phyloP scores from a whole-genome alignment of 2,888 invertebrate genomes.

The Chamaedrilus cognettii region DNA sequence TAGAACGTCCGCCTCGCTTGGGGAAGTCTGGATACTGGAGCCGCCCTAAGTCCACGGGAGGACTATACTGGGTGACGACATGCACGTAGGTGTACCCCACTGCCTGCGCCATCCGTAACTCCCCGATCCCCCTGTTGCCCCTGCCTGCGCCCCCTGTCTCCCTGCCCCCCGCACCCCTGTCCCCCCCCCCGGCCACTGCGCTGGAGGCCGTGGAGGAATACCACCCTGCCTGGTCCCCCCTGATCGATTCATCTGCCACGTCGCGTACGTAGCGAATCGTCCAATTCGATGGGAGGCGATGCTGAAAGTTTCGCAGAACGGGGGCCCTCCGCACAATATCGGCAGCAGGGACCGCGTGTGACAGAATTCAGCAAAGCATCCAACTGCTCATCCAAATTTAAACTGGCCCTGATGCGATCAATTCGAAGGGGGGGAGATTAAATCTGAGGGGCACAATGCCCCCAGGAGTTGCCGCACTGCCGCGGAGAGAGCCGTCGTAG shows the following conservation, averaged over 20 bases:
- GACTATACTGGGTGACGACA: too few relatives aligned
- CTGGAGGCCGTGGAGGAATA: constrained; percentile 29
- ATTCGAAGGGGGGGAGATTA: constrained; percentile 26
- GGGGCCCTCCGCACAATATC: constrained; percentile 33
- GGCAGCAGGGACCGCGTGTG: constrained; percentile 33
- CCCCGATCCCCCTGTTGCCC: too few relatives aligned
- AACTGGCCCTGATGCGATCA: constrained; percentile 13
- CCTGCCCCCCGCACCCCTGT: too few relatives aligned
- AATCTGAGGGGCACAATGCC: too few relatives aligned
- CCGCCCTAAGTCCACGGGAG: too few relatives aligned
- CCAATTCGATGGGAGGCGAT: constrained; percentile 25
- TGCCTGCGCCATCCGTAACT: too few relatives aligned
- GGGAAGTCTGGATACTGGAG: too few relatives aligned
- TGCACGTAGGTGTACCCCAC: too few relatives aligned
- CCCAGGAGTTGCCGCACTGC: constrained; percentile 10
- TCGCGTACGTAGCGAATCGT: constrained; percentile 19
- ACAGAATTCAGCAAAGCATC: constrained; percentile 28
- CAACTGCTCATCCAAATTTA: constrained; percentile 9
- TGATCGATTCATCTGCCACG: constrained; percentile 16
- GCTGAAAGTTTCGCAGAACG: constrained; percentile 25
- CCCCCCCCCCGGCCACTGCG: too few relatives aligned
- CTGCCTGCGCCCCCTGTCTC: too few relatives aligned
- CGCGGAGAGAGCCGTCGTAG: constrained; percentile 10
- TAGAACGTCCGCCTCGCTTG: too few relatives aligned
- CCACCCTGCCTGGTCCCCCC: constrained; percentile 19